A percentile compares a stretch with the other conserved stretches of the same genome.
These are phyloP conservation scores for Scaptomyza polygonia DNA, from an alignment of 2,888 invertebrate species.

Conservation along the genomic window DNA sequence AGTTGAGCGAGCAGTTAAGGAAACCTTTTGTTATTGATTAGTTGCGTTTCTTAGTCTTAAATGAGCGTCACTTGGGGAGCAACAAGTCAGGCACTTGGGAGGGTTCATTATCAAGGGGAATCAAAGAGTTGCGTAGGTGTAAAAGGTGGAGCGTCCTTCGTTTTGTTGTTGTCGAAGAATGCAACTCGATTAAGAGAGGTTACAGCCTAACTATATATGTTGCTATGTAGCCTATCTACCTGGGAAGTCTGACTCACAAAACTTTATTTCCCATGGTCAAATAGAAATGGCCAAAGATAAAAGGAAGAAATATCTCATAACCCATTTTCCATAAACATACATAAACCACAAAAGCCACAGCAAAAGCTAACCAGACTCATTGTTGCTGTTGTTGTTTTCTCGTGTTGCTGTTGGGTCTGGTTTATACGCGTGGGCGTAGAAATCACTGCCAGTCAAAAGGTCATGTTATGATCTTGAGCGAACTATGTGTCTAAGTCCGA, in stretches of 20 bases:
- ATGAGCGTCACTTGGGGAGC: conserved; percentile 27
- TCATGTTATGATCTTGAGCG: conserved; percentile 81
- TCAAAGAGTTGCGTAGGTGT: conserved; percentile 62
- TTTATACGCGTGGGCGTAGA: conserved; percentile 82
- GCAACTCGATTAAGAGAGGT: conserved; percentile 72
- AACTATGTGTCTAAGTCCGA: conserved; percentile 75
- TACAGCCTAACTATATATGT: conserved; percentile 42
- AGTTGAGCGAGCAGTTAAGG: conserved; percentile 11
- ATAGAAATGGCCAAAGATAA: conserved; percentile 79
- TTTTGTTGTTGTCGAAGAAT: conserved; percentile 31
- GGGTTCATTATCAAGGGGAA: conserved; percentile 19
- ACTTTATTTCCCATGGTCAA: conserved; percentile 79
- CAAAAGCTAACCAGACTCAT: conserved; percentile 50
- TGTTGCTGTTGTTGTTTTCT: conserved; percentile 36
- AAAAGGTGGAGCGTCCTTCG: conserved; percentile 69
- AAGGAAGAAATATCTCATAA: conserved; percentile 80
- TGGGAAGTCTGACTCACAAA: conserved; percentile 53
- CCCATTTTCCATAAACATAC: conserved; percentile 80
- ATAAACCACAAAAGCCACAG: conserved; percentile 74
- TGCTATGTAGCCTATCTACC: conserved; percentile 32
- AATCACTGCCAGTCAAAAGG: conserved; percentile 83
- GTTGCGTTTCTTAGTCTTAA: conserved; percentile 12
- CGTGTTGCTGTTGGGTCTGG: conserved; percentile 71
- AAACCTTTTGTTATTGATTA: conserved; percentile 46
- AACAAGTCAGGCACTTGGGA: conserved; percentile 19